Evolutionary conservation across 2,888 invertebrate species (phyloP), one percentile per base, ranked within the genome.

Genomic region (Electrophaes corylata): DNA sequence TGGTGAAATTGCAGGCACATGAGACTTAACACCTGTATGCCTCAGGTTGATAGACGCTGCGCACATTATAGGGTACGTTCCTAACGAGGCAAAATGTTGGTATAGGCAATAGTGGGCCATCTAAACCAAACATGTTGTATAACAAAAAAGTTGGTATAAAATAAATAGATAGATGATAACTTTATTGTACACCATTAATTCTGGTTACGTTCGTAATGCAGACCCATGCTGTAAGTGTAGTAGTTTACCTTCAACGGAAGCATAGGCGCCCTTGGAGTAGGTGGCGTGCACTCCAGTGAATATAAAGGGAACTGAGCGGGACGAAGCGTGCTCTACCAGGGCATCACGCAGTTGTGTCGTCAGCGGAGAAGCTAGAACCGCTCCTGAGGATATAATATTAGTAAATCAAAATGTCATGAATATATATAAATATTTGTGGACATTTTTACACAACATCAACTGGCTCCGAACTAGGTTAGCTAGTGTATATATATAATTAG

Each of bases 231-330:
- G n/a, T n/a, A 33, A n/a, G 12, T 1, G n/a, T n/a, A 35, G 11
- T 20, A n/a, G 18, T 1, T 45, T 55, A 55, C 47, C 47, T 46
- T 52, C 56, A 50, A 63, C 10, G 10, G 57, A 55, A 3, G 48
- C 18, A n/a, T 58, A 58, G 19, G 20, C 45, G 0, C 58, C 51
- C 29, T 55, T 50, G 40, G 33, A 47, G 52, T 52, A 45, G 20
- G 45, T 56, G 20, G 44, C 8, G 23, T 49, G 48, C 2, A 48
- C 14, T 0, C 55, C 43, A 12, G 48, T 48, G 12, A 35, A 41
- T 33, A 47, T 35, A 23, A 16, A 26, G 26, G 19, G 4, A 19
- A 11, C 18, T n/a, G n/a, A n/a, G 6, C 4, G 4, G 2, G 29
- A 5, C 5, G 6, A 5, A 3, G 39, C 10, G 3, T 12, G 5